phyloP scores from a whole-genome alignment of 2,113 vertebrate species.

The Gallinago undulata region DNA sequence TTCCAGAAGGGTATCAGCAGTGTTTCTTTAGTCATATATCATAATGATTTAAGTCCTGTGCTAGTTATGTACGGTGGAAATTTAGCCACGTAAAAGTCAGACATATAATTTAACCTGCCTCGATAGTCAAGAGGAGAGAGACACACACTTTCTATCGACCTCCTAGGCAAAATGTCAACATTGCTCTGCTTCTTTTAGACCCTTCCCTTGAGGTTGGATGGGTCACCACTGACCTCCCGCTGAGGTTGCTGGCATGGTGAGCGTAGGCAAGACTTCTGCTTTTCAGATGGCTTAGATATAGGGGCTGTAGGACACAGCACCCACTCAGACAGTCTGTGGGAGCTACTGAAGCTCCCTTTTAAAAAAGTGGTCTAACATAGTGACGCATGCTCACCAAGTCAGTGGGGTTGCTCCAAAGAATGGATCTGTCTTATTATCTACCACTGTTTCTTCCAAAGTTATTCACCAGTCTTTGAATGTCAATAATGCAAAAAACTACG shows the following conservation, averaged over 20 bases:
- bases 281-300: not conserved
- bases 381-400: not conserved
- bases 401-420: not conserved
- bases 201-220: not conserved
- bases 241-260: not conserved
- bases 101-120: not conserved
- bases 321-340: not conserved
- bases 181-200: not conserved
- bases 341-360: not conserved
- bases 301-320: not conserved
- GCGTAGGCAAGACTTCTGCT: not conserved
- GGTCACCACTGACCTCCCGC: not conserved
- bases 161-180: not conserved
- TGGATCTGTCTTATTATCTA: not conserved
- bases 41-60: not conserved
- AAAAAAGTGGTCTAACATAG: not conserved
- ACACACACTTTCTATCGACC: not conserved
- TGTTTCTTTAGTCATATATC: not conserved
- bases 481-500: not conserved
- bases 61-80: not conserved
- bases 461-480: not conserved
- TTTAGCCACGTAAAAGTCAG: not conserved
- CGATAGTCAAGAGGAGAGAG: not conserved
- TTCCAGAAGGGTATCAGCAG: not conserved
- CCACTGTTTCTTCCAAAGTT: not conserved